Conservation (phyloP, 1,140 invertebrate species). For the Marisa cornuarietis region DNA sequence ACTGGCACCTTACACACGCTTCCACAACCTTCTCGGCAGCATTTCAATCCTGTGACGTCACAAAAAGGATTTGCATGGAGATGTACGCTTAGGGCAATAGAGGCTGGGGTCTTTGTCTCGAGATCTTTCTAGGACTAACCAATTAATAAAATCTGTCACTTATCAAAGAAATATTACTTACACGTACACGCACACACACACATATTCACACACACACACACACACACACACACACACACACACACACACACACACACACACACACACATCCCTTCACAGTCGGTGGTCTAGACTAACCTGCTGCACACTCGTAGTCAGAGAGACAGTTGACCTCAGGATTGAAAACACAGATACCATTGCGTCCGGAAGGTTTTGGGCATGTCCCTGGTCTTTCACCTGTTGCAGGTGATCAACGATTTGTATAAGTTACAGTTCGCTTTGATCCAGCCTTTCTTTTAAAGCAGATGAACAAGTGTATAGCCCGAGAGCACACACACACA, state of each 20-base stretch:
- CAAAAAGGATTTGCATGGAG: background rate
- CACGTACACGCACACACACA: background rate
- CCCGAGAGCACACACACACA: background rate
- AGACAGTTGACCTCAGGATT: constrained; percentile 22
- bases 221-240: background rate
- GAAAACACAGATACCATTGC: constrained; percentile 23
- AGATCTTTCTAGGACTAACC: background rate
- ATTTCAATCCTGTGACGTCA: background rate
- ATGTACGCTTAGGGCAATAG: background rate
- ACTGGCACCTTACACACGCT: background rate
- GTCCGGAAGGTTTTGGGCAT: constrained; percentile 10
- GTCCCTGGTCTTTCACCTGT: background rate
- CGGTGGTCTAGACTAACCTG: background rate
- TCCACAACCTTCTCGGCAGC: background rate
- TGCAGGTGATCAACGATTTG: background rate
- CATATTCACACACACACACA: background rate
- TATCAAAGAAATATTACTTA: background rate
- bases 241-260: background rate
- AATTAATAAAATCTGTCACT: background rate
- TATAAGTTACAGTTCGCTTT: background rate
- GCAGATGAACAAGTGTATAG: too few relatives aligned
- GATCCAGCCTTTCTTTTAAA: background rate
- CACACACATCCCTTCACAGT: background rate
- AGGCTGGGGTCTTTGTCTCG: too few relatives aligned
- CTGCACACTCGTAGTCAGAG: constrained; percentile 11